phyloP scores from a whole-genome alignment of 2,113 vertebrate species.

The Rhinoderma darwinii region DNA sequence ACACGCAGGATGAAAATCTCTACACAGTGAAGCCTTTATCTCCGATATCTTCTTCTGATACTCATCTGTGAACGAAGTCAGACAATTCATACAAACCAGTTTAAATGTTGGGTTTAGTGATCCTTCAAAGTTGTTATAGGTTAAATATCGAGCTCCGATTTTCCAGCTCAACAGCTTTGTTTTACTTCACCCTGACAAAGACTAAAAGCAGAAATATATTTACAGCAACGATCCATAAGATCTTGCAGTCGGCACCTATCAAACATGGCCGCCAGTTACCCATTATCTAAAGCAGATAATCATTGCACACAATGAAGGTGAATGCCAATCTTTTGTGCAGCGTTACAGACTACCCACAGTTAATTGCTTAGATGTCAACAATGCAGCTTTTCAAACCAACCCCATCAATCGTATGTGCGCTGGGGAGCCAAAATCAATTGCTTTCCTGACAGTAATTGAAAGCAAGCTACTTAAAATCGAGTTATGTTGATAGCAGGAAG shows the following conservation, averaged over 20 bases:
- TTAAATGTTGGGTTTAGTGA: not conserved
- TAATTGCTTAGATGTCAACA: constrained; percentile 53
- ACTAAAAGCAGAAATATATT: constrained; percentile 31
- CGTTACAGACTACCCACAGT: constrained; percentile 42
- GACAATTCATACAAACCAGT: not conserved
- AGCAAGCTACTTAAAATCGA: constrained; percentile 53
- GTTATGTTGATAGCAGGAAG: constrained; percentile 48
- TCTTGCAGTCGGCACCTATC: constrained; percentile 11
- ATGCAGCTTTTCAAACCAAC: constrained; percentile 49
- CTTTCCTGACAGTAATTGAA: constrained; percentile 50
- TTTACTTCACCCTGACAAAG: not conserved
- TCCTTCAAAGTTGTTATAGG: not conserved
- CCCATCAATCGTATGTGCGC: constrained; percentile 53
- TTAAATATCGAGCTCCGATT: not conserved
- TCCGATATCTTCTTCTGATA: too few relatives aligned
- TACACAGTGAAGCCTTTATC: too few relatives aligned
- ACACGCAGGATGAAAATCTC: not conserved
- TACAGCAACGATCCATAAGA: not conserved
- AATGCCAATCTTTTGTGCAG: constrained; percentile 32
- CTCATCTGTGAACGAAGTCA: not conserved
- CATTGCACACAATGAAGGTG: constrained; percentile 21
- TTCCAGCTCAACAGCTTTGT: not conserved
- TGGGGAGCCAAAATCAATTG: constrained; percentile 48
- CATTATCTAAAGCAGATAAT: constrained; percentile 54
- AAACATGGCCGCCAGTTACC: constrained; percentile 43